Evolutionary conservation across 2,888 invertebrate species (phyloP).

Genomic region (Liopterus haemorrhoidalis): DNA sequence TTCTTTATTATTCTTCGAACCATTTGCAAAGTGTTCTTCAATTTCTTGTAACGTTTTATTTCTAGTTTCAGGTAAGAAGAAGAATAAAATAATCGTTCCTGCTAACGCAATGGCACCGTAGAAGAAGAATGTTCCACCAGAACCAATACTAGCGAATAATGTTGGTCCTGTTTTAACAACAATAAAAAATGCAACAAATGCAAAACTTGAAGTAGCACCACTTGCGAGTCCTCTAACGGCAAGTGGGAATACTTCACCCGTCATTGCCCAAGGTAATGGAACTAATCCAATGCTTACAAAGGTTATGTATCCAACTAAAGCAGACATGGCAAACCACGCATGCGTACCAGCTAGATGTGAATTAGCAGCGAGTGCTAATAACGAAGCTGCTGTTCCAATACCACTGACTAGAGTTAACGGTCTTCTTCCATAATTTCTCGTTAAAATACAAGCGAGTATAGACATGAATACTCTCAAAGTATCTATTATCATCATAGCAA

Average conservation of each 20-base stretch:
- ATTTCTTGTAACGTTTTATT: conserved; percentile 62
- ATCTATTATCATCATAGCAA: conserved; percentile 62
- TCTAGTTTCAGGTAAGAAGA: conserved; percentile 61
- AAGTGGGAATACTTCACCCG: conserved; percentile 65
- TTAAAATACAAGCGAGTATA: conserved; percentile 55
- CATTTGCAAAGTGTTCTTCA: conserved; percentile 42
- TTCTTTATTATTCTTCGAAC: conserved; percentile 12
- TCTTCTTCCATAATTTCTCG: conserved; percentile 58
- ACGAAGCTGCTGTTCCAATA: conserved; percentile 54
- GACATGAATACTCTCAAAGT: conserved; percentile 57
- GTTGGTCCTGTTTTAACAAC: conserved; percentile 61
- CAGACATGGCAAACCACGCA: conserved; percentile 42
- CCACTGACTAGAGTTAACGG: conserved; percentile 61
- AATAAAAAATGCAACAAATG: conserved; percentile 56
- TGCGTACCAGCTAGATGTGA: conserved; percentile 29
- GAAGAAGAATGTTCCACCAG: conserved; percentile 53
- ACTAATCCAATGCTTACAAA: conserved; percentile 57
- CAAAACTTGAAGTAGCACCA: conserved; percentile 57
- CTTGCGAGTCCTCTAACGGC: conserved; percentile 58
- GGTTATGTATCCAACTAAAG: conserved; percentile 54
- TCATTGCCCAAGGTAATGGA: conserved; percentile 69
- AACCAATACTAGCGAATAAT: conserved; percentile 52
- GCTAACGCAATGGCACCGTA: conserved; percentile 55
- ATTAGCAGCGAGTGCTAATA: conserved; percentile 51
- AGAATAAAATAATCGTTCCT: conserved; percentile 54